A percentile compares a stretch with the other conserved stretches of the same genome.
These are phyloP conservation scores for Pocota personata DNA, from an alignment of 2,888 invertebrate genomes.

Conservation along the genomic window DNA sequence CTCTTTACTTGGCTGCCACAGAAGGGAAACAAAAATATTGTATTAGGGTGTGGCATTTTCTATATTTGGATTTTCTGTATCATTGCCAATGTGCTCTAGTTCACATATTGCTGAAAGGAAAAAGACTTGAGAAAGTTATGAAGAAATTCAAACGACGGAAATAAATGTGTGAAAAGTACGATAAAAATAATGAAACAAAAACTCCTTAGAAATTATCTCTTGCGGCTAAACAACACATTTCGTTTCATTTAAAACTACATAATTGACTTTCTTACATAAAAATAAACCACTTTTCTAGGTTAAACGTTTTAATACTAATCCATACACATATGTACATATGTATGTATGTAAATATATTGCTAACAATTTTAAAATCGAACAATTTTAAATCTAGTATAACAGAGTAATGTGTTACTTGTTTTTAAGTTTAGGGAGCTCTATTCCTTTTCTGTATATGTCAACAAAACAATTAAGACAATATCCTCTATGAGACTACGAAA, in stretches of 20 bases:
- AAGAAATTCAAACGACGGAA: not conserved
- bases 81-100: conserved; percentile 1
- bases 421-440: too few species aligned
- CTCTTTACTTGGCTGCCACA: conserved; percentile 47
- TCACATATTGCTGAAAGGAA: not conserved
- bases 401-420: too few species aligned
- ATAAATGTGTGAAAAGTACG: not conserved
- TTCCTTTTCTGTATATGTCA: not conserved
- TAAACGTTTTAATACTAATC: not conserved
- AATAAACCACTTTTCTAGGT: too few species aligned
- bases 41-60: conserved; percentile 69
- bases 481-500: too few species aligned
- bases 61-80: conserved; percentile 26
- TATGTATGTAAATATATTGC: too few species aligned
- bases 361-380: too few species aligned
- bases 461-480: too few species aligned
- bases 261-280: too few species aligned
- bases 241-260: not conserved
- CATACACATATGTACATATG: not conserved
- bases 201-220: not conserved
- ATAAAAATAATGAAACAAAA: not conserved
- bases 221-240: not conserved
- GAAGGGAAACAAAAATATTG: conserved; percentile 54
- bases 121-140: not conserved
- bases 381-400: too few species aligned